Percentiles rank a stretch among this genome's conserved stretches.
Evolutionary conservation across 2,797 vertebrate genomes (phyloP).

Genomic region (Bucorvus abyssinicus): DNA sequence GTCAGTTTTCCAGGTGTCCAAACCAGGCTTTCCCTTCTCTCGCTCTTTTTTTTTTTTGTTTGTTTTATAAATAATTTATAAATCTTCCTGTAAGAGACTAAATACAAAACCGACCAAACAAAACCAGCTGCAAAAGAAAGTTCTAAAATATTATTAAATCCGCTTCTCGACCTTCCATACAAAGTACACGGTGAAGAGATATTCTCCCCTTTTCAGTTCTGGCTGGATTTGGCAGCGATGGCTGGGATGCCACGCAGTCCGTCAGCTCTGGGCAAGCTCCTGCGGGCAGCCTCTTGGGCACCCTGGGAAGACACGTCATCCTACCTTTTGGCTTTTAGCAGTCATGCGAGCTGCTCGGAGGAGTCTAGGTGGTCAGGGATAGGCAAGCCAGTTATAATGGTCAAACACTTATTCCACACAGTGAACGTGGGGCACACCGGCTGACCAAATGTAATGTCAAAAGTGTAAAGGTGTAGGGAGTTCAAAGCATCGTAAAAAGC

Average conservation of each 20-base stretch:
- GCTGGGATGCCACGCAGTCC: background rate
- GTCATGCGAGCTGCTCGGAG: conserved; percentile 84
- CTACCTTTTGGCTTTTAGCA: conserved; percentile 35
- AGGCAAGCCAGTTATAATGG: conserved; percentile 94
- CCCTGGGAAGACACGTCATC: background rate
- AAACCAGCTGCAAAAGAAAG: conserved; percentile 36
- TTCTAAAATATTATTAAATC: conserved; percentile 73
- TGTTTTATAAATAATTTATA: conserved; percentile 80
- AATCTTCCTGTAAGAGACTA: conserved; percentile 70
- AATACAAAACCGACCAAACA: conserved; percentile 60
- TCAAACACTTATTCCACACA: conserved; percentile 97
- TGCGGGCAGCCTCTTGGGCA: background rate
- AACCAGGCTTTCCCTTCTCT: background rate
- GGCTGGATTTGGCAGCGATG: background rate
- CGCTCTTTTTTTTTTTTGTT: conserved; percentile 22
- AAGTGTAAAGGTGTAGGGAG: conserved; percentile 95
- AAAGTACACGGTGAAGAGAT: conserved; percentile 48
- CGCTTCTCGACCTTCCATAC: conserved; percentile 59
- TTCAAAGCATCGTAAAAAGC: conserved; percentile 95
- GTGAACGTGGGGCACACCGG: conserved; percentile 97
- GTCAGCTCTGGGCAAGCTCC: background rate
- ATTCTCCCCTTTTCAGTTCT: conserved; percentile 17
- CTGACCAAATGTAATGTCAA: conserved; percentile 91
- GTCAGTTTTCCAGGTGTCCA: conserved; percentile 59
- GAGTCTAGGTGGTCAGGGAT: conserved; percentile 96